Evolutionary conservation across 2,113 vertebrate species (phyloP).

Genomic region (Struthio camelus): DNA sequence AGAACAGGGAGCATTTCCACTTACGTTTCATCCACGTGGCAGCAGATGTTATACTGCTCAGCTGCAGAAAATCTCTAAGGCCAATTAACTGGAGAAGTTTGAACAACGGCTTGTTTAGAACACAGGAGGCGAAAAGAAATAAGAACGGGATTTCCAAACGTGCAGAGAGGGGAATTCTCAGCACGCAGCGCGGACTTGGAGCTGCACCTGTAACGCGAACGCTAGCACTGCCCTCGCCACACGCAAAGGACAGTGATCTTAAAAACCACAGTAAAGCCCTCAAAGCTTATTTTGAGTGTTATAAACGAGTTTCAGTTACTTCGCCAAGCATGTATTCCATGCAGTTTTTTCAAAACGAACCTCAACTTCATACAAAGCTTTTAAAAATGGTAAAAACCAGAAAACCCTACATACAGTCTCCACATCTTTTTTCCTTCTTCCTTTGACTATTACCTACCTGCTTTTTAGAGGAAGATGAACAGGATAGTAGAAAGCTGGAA

Average conservation of each 20-base stretch:
- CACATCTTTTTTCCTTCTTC: not conserved
- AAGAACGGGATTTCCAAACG: not conserved
- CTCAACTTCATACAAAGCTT: not conserved
- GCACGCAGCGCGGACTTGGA: not conserved
- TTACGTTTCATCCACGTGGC: not conserved
- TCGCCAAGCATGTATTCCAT: not conserved
- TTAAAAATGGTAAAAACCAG: not conserved
- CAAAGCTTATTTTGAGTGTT: not conserved
- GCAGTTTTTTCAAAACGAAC: not conserved
- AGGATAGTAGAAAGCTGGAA: conserved; percentile 49
- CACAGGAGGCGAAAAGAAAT: not conserved
- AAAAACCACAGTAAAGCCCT: not conserved
- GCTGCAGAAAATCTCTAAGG: not conserved
- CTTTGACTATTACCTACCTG: conserved; percentile 61
- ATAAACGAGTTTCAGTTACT: not conserved
- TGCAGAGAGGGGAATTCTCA: not conserved
- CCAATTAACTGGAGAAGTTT: not conserved
- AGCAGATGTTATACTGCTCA: not conserved
- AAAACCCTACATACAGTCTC: not conserved
- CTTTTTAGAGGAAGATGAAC: conserved; percentile 49
- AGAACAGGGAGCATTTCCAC: not conserved
- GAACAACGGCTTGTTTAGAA: not conserved
- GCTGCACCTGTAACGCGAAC: not conserved
- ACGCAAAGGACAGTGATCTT: not conserved
- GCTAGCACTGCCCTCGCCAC: not conserved